Evolutionary conservation across 2,797 vertebrate species (phyloP), one percentile per base, ranked within the genome.

Genomic region (Pogonophryne albipinna): DNA sequence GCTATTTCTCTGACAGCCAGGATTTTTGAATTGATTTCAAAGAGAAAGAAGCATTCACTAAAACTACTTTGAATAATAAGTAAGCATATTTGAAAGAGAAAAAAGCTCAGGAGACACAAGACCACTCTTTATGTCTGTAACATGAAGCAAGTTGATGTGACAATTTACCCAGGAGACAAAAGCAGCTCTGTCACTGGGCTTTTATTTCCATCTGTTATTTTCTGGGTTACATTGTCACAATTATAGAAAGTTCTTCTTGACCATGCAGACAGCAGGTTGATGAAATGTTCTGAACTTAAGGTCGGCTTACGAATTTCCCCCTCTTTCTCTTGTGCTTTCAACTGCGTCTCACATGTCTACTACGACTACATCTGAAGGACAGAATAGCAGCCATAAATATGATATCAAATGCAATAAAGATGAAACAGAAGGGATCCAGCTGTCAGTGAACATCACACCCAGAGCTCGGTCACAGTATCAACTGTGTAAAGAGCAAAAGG

Each of bases 11-110:
- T 75, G 76, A 85, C 84, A 83, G 74, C 44, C 65, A 78, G 1
- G 76, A 83, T 68, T 79, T 79, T 73, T 74, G 72, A 85, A 87
- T 80, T 74, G 46, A 85, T 82, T 85, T 76, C 15, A 77, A 66
- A 76, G 10, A 56, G 44, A 41, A 68, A 73, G 59, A 60, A 58
- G 8, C 9, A 4, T 67, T 66, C 55, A 71, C 71, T 69, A 76
- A 83, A 85, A 89, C 47, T 57, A 12, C 19, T 65, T 62, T 74
- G 69, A 87, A 86, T 75, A 82, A 27, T 44, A 57, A 76, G 63
- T 69, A 55, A 58, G 70, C 53, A 52, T 52, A 64, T 74, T 82
- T 78, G 59, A 76, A 65, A 61, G 19, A 62, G 47, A 34, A 77
- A 27, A 41, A 9, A 23, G 44, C 55, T 66, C 55, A 16, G 57